These are phyloP conservation scores for Lynx canadensis DNA, from an alignment of 2,113 vertebrate genomes.

Conservation along the genomic window DNA sequence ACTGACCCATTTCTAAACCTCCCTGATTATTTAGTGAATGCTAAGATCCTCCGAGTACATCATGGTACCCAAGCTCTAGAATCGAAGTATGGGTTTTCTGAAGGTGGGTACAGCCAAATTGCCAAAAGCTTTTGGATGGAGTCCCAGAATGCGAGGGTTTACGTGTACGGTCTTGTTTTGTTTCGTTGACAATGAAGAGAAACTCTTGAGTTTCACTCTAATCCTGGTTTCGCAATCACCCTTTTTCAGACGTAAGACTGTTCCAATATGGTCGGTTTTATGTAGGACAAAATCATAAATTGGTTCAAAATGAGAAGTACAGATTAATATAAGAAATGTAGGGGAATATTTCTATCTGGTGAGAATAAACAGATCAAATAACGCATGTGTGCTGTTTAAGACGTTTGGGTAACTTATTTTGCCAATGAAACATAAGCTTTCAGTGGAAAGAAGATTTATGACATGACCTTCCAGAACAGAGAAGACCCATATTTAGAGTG, in stretches of 20 bases:
- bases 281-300: neutral
- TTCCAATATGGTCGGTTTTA: neutral
- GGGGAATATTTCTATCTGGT: neutral
- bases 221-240: constrained; percentile 1
- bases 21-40: neutral
- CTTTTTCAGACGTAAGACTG: constrained; percentile 37
- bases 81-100: constrained; percentile 51
- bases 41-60: neutral
- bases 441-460: neutral
- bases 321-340: neutral
- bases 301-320: neutral
- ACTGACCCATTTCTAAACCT: neutral
- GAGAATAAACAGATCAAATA: neutral
- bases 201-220: constrained; percentile 44
- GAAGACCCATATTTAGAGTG: neutral
- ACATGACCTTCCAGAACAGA: neutral
- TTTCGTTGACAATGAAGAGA: constrained; percentile 64
- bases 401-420: neutral
- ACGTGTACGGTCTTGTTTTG: constrained; percentile 50
- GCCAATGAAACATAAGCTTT: constrained; percentile 11
- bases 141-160: constrained; percentile 62
- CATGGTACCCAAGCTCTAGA: neutral
- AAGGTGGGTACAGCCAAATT: constrained; percentile 56
- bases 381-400: neutral
- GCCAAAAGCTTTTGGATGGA: constrained; percentile 66